Evolutionary conservation across 2,797 vertebrate genomes (phyloP).

Genomic region (Acanthurus tractus): DNA sequence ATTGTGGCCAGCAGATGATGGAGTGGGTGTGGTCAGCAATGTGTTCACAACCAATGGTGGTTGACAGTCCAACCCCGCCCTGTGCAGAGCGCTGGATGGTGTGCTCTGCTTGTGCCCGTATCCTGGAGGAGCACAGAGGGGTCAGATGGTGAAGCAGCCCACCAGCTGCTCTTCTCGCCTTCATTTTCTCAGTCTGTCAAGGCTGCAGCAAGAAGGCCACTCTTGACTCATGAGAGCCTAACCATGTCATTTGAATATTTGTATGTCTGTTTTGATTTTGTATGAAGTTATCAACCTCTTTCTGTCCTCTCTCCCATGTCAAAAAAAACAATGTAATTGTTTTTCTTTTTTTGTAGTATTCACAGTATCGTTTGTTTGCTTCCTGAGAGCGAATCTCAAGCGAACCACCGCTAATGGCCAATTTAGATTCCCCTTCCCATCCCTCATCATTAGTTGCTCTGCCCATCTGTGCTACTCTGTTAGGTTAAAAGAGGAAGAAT

Average conservation of each 20-base stretch:
- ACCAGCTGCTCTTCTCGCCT: conserved; percentile 76
- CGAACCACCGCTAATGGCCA: conserved; percentile 26
- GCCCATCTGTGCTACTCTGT: conserved; percentile 35
- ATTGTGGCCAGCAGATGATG: conserved; percentile 31
- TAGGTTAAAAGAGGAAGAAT: background rate
- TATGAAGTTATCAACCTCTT: conserved; percentile 8
- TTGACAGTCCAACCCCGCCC: conserved; percentile 39
- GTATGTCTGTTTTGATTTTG: conserved; percentile 6
- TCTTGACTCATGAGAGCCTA: conserved; percentile 25
- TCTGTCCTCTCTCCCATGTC: conserved; percentile 24
- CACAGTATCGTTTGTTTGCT: conserved; percentile 9
- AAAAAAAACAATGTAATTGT: conserved; percentile 10
- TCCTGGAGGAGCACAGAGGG: conserved; percentile 52
- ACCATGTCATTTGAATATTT: conserved; percentile 25
- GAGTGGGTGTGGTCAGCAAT: conserved; percentile 64
- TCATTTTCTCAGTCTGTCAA: conserved; percentile 38
- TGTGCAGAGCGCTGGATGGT: conserved; percentile 30
- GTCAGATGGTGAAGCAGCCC: conserved; percentile 78
- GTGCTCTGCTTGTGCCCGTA: conserved; percentile 21
- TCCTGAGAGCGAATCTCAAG: conserved; percentile 5
- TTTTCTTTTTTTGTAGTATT: conserved; percentile 3
- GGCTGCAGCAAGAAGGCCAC: conserved; percentile 20
- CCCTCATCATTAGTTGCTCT: conserved; percentile 32
- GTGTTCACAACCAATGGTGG: conserved; percentile 52
- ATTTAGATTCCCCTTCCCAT: conserved; percentile 26